Percentiles rank a stretch among this genome's conserved stretches.
phyloP scores from a whole-genome alignment of 2,797 vertebrate genomes.

The Sciurus carolinensis region DNA sequence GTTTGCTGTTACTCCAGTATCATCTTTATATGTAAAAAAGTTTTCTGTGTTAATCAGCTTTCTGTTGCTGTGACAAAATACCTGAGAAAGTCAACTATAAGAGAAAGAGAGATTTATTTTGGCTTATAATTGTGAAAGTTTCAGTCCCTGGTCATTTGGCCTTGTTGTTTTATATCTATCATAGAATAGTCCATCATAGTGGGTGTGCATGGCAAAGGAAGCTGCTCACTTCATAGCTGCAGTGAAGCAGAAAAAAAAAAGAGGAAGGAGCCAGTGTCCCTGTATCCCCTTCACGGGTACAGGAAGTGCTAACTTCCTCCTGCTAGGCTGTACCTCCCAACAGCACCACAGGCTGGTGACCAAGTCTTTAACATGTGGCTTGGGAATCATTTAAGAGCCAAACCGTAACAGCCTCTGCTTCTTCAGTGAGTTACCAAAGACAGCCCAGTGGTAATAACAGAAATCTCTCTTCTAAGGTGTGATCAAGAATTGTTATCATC shows the following conservation, averaged over 20 bases:
- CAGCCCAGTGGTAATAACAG: background rate
- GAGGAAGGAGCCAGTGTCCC: background rate
- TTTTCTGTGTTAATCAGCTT: background rate
- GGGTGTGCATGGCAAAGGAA: background rate
- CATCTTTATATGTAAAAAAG: background rate
- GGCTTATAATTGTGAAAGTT: background rate
- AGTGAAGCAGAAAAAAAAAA: background rate
- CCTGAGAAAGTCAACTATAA: background rate
- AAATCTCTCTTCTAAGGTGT: background rate
- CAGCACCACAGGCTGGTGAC: background rate
- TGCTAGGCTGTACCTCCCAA: background rate
- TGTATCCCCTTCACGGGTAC: background rate
- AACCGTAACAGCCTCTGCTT: background rate
- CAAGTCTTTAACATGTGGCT: background rate
- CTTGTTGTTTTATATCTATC: background rate
- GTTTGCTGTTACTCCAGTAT: background rate
- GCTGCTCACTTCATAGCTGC: background rate
- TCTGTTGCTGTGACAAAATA: background rate
- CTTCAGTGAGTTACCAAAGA: background rate
- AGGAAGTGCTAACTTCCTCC: background rate
- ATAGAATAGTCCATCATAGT: too few relatives aligned
- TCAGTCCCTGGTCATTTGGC: background rate
- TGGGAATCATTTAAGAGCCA: background rate
- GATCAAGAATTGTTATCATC: background rate
- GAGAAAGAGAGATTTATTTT: background rate